Evolutionary conservation across 2,797 vertebrate species (phyloP), one percentile per base, ranked within the genome.

Genomic region (Petrocephalus sullivani): DNA sequence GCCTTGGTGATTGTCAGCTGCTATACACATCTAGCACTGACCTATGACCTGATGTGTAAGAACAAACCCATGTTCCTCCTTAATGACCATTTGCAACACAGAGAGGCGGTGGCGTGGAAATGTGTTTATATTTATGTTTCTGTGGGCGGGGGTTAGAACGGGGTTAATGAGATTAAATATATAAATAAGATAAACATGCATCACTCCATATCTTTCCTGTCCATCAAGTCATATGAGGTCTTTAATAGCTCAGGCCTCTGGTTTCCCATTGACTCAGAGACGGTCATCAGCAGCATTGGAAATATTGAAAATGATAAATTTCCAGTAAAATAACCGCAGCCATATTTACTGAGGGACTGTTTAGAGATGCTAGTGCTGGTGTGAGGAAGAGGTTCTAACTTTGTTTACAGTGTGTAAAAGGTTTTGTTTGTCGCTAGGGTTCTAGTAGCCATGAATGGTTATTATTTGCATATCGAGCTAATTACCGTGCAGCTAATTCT

Each of bases 311-410:
- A 91, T 88, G 87, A 53, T 71, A 87, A 1, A 64, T 58, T 89
- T 89, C 53, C 78, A 89, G 33, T 9, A 78, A 88, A 89, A 88
- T 90, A 46, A 28, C 3, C 7, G 41, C 1, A 54, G 81, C 64
- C 78, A 86, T 81, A 87, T 88, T 91, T 91, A 90, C 89, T 91
- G 88, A 75, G 14, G 60, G 84, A 46, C 85, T 67, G 87, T 87
- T 86, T 61, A 71, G 78, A 51, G 46, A 90, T 41, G 41, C 28
- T 71, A 88, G 58, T 89, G 85, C 86, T 88, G 67, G 23, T 33
- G 64, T 46, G 4, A 4, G 41, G 3, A 46, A 4, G 41, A 3
- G 3, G 3, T 46, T 46, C 4, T 46, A 3, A 46, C 41, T 46
- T 46, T 46, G 3, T 46, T 46, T 46, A 46, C 3, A 46, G 41